Base-by-base conservation (phyloP, 2,797 vertebrate species). In the Tamandua tetradactyla region DNA sequence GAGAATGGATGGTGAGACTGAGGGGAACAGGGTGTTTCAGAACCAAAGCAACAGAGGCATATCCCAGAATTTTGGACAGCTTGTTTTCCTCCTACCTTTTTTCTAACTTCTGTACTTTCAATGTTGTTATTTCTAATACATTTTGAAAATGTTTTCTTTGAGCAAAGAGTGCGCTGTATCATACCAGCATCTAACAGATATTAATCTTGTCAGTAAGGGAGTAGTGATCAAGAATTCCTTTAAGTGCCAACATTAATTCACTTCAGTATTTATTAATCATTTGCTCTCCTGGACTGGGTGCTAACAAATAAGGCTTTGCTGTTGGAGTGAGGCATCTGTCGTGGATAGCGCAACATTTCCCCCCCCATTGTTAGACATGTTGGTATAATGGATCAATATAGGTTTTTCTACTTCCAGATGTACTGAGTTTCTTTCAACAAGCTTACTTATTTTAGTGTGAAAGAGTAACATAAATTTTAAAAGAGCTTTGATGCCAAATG, bases 191-290 rank as follows among this genome's bases (percentile, higher is more conserved):
- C 52, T 66, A 72, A 61, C 76, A 47, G 47, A 83, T 89, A 93
- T 83, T 96, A 80, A 94, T 97, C 95, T 96, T 96, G 71, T 94
- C 92, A 88, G 78, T 15, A 47, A 91, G 66, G 59, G 82, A 9
- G 5, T 87, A 37, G 68, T 82, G 85, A 91, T 87, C 80, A 95
- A 74, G 75, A 72, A 85, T 96, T 83, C 27, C 93, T 87, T 87
- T 68, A 81, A 95, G 35, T 75, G 81, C 40, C 44, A 37, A 35
- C 87, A 89, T 90, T 89, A 93, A 87, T 95, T 95, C 95, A 84
- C 20, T 61, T 87, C 81, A 74, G 44, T 68, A 37, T 85, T 68
- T 80, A 93, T 92, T 92, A 90, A 89, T 94, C 89, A 32, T 93
- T 94, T 95, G 44, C 61, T 92, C 42, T 78, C 68, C 72, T 91